Evolutionary conservation across 2,113 vertebrate genomes (phyloP).

Genomic region (Chlamydotis undulata): DNA sequence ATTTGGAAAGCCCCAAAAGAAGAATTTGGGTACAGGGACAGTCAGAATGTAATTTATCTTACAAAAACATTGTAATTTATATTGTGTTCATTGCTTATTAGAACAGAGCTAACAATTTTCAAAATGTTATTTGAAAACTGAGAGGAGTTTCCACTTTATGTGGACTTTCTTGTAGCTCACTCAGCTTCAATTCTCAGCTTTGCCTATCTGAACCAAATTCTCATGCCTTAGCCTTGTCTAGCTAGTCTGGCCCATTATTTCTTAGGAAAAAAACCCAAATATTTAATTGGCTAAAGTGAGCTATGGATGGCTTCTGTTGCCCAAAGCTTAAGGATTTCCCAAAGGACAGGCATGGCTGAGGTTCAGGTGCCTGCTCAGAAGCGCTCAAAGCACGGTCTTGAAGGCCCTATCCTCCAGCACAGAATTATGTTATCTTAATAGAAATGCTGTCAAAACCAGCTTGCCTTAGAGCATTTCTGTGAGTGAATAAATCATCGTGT

Average conservation of each 20-base stretch:
- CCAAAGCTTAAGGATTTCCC: background rate
- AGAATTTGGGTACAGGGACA: background rate
- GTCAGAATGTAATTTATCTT: background rate
- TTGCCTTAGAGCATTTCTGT: background rate
- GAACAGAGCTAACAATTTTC: background rate
- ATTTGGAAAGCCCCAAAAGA: background rate
- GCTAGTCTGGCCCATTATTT: background rate
- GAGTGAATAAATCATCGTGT: conserved; percentile 8
- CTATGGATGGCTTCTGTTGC: background rate
- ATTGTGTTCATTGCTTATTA: background rate
- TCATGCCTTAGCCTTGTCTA: background rate
- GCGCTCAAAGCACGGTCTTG: background rate
- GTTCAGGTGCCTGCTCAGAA: background rate
- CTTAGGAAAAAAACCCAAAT: background rate
- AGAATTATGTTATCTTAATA: background rate
- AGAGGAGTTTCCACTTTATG: background rate
- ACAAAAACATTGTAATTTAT: background rate
- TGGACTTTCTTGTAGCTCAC: background rate
- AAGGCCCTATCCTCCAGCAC: background rate
- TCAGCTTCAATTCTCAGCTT: background rate
- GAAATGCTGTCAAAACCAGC: background rate
- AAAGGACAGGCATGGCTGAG: background rate
- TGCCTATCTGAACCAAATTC: background rate
- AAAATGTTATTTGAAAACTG: background rate
- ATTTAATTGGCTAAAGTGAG: background rate